Evolutionary conservation across 2,797 vertebrate genomes (phyloP), one percentile per base, ranked within the genome.

Genomic region (Tarsius wallacei): DNA sequence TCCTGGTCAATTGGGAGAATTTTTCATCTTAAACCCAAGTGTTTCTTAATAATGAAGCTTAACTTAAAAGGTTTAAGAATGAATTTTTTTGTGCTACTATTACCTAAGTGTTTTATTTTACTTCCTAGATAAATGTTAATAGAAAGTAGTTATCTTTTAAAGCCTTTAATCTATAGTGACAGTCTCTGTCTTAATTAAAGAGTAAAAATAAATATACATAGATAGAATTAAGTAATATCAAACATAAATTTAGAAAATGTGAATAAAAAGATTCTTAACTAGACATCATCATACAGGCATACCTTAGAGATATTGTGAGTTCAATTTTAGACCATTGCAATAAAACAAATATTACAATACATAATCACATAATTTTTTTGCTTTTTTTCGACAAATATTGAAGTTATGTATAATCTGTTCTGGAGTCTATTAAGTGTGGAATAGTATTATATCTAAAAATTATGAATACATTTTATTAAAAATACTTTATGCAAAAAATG

Each of bases 11-110:
- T 36, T 94, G 55, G 55, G 33, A 66, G 14, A 83, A 78, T 77
- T 85, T 81, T 55, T 64, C 11, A 28, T 42, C 51, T 74, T 49
- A 77, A 94, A 33, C 9, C 5, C 55, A 1, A 70, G 14, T 87
- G 8, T 1, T 77, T 5, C 36, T 94, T 90, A 85, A 81, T 51
- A 96, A 95, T 81, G n/a, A 96, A 94, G 92, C 1, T 71, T 53
- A 91, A 70, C 70, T 85, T 95, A 63, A 49, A 70, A 94, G 66
- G 0, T 33, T 74, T n/a, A 87, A 82, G 0, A 82, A 85, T 55
- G 87, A 93, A 78, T 53, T 71, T 5, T 76, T 5, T 64, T 64
- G 47, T 26, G 7, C 47, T 83, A 14, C 33, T 70, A 42, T 53
- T 13, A n/a, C 10, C 10, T 59, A 36, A 47, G 6, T 66, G 11